Percentiles rank a stretch among this genome's conserved stretches.
Conservation (phyloP, 2,113 vertebrate species). For the Eubucco bourcierii region DNA sequence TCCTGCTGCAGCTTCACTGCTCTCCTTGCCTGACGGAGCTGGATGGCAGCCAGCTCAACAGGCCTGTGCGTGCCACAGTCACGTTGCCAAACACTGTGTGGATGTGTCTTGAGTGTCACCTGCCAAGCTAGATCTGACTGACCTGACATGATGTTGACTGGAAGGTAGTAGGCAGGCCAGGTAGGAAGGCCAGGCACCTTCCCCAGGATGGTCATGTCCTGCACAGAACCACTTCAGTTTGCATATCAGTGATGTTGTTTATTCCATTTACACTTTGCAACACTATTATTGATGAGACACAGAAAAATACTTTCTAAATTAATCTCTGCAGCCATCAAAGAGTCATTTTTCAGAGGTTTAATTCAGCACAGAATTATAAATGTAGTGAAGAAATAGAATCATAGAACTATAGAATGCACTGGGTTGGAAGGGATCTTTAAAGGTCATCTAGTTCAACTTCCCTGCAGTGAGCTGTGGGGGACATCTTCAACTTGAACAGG, state of each 20-base stretch:
- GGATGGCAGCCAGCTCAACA: not conserved
- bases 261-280: not conserved
- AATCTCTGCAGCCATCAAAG: not conserved
- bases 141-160: accelerated
- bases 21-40: not conserved
- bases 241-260: not conserved
- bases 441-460: too few species aligned
- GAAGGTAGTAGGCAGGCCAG: not conserved
- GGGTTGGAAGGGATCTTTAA: too few species aligned
- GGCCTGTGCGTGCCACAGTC: not conserved
- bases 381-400: not conserved
- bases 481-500: too few species aligned
- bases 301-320: not conserved
- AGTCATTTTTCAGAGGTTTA: not conserved
- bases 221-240: not conserved
- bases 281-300: not conserved
- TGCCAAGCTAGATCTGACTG: not conserved
- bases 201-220: not conserved
- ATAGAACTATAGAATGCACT: too few species aligned
- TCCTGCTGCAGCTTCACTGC: not conserved
- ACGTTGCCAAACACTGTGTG: accelerated
- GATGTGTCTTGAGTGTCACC: not conserved
- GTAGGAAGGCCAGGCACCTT: not conserved
- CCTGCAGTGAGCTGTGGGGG: too few species aligned
- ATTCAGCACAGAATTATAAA: conserved; percentile 2